These are phyloP conservation scores for Diplosoma virens DNA, from an alignment of 23 tunicate species.

Conservation along the genomic window DNA sequence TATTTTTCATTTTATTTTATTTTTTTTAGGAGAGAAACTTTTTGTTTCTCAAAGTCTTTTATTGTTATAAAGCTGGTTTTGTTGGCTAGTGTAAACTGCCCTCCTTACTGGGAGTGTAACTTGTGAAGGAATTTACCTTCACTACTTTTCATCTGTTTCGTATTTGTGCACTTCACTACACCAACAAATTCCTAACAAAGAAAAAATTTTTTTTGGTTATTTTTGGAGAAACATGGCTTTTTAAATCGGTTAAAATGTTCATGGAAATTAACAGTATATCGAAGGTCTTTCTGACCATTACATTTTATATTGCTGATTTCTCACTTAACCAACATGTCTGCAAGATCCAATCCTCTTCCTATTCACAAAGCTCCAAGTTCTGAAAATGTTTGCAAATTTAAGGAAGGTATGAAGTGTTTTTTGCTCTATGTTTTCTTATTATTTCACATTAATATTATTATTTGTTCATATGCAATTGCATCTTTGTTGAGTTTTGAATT, in stretches of 20 bases:
- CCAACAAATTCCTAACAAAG: neutral
- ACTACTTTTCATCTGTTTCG: neutral
- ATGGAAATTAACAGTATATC: neutral
- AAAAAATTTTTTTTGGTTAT: constrained; percentile 3
- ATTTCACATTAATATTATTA: no score
- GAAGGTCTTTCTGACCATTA: constrained; percentile 37
- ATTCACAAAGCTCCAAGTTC: constrained; percentile 36
- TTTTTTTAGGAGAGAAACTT: constrained; percentile 5
- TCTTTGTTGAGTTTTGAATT: no score
- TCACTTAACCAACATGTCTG: constrained; percentile 34
- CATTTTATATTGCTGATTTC: neutral
- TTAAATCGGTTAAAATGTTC: constrained; percentile 42
- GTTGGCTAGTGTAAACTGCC: constrained; percentile 7
- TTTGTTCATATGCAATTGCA: no score
- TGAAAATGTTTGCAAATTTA: constrained; percentile 45
- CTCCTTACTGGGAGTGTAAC: constrained; percentile 19
- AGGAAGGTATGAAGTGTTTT: constrained; percentile 61
- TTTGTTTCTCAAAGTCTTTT: neutral
- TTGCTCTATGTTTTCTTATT: no score
- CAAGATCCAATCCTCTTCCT: constrained; percentile 24
- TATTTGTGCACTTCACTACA: neutral
- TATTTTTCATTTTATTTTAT: no score
- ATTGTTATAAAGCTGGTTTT: neutral
- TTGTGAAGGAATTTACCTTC: constrained; percentile 7
- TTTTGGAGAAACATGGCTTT: constrained; percentile 45